These are phyloP conservation scores for Pogoniulus pusillus DNA, from an alignment of 2,797 vertebrate species.

Conservation along the genomic window DNA sequence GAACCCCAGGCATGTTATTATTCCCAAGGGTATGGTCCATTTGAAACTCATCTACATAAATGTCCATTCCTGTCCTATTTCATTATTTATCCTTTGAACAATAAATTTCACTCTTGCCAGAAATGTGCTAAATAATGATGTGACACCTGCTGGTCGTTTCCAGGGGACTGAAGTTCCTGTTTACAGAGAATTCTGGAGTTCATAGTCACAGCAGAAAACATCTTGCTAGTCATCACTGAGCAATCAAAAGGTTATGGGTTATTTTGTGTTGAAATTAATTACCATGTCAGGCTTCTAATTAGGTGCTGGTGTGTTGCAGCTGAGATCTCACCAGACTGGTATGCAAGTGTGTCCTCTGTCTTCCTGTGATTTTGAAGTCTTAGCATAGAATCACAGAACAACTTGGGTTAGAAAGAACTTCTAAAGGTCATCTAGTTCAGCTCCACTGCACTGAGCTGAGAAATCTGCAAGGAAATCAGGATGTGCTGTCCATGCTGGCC, in stretches of 20 bases:
- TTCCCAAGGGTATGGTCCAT: background rate
- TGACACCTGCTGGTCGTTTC: slow-evolving; percentile 40
- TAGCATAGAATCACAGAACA: too few relatives aligned
- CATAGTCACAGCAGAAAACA: slow-evolving; percentile 12
- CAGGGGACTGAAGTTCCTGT: slow-evolving; percentile 43
- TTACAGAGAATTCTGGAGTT: slow-evolving; percentile 16
- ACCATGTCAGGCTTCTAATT: slow-evolving; percentile 37
- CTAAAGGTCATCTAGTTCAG: too few relatives aligned
- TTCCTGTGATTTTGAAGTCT: background rate
- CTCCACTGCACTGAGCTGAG: too few relatives aligned
- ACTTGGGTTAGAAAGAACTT: too few relatives aligned
- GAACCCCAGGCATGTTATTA: background rate
- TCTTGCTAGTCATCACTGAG: slow-evolving; percentile 43
- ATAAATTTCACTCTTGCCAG: background rate
- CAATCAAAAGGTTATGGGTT: slow-evolving; percentile 49
- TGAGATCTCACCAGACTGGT: background rate
- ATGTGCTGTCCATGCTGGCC: too few relatives aligned
- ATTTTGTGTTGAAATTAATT: slow-evolving; percentile 31
- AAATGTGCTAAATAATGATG: background rate
- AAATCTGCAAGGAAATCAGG: too few relatives aligned
- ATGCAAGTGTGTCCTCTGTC: background rate
- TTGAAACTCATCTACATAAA: background rate
- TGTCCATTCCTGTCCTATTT: background rate
- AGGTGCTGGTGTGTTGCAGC: background rate
- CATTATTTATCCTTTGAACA: background rate